Percentiles rank a stretch among this genome's conserved stretches.
Evolutionary conservation across 2,888 invertebrate species (phyloP).

Genomic region (Agrenia bidenticulata): DNA sequence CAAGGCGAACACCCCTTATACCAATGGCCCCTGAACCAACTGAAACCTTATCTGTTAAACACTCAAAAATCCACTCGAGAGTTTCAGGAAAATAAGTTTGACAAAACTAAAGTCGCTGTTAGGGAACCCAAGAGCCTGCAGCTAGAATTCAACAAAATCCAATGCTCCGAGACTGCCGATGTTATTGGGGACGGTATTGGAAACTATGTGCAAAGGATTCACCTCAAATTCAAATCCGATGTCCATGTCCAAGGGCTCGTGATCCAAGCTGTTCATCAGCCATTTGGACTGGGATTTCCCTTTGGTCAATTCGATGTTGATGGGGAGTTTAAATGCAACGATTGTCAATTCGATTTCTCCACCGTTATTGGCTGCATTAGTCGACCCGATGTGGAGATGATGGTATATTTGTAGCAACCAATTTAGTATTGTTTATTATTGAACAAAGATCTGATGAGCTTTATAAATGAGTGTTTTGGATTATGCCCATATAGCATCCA

Average conservation of each 20-base stretch:
- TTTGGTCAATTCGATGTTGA: conserved; percentile 38
- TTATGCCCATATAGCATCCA: conserved; percentile 23
- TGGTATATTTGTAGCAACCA: conserved; percentile 21
- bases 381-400: conserved; percentile 27
- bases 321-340: conserved; percentile 32
- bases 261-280: conserved; percentile 36
- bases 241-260: conserved; percentile 30
- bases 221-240: conserved; percentile 21
- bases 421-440: background rate
- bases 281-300: conserved; percentile 39
- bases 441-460: background rate
- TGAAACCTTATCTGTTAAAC: conserved; percentile 23
- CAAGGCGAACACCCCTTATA: conserved; percentile 23
- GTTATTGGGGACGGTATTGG: background rate
- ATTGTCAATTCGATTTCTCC: conserved; percentile 21
- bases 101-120: background rate
- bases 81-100: background rate
- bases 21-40: conserved; percentile 33
- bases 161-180: conserved; percentile 9
- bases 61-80: conserved; percentile 4
- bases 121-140: background rate
- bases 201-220: conserved; percentile 16
- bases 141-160: conserved; percentile 19
- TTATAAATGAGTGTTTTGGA: no score
- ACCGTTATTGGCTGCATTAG: conserved; percentile 27